These are phyloP conservation scores for Neodon shergylaensis DNA, from an alignment of 2,113 vertebrate species.

Conservation along the genomic window DNA sequence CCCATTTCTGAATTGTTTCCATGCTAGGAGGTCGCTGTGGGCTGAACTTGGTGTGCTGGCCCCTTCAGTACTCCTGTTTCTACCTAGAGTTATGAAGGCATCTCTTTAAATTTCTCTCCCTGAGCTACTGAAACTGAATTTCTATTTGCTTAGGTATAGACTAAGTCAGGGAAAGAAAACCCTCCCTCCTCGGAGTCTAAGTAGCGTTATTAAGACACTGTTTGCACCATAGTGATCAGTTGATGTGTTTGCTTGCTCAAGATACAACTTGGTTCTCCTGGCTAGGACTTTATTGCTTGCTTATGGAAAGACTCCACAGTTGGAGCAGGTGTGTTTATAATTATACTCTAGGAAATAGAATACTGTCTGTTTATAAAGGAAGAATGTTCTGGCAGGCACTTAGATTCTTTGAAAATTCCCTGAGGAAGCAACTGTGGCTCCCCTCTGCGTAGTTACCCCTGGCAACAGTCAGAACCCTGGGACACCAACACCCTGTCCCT, in stretches of 20 bases:
- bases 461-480: slow-evolving; percentile 20
- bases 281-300: slow-evolving; percentile 78
- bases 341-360: slow-evolving; percentile 75
- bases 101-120: slow-evolving; percentile 22
- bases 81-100: neutral
- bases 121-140: slow-evolving; percentile 66
- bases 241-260: slow-evolving; percentile 61
- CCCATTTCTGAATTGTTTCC: neutral
- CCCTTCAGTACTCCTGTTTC: neutral
- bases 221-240: slow-evolving; percentile 78
- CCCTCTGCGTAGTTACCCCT: slow-evolving; percentile 31
- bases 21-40: neutral
- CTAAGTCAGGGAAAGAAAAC: slow-evolving; percentile 63
- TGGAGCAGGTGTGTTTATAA: slow-evolving; percentile 83
- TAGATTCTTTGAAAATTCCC: slow-evolving; percentile 72
- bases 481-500: neutral
- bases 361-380: slow-evolving; percentile 69
- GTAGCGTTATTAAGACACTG: slow-evolving; percentile 46
- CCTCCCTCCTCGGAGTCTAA: slow-evolving; percentile 50
- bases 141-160: slow-evolving; percentile 74
- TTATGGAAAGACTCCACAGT: slow-evolving; percentile 71
- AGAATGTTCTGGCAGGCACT: slow-evolving; percentile 58
- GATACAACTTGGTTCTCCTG: slow-evolving; percentile 78
- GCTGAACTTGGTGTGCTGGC: neutral
- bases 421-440: slow-evolving; percentile 70